Evolutionary conservation across 1,140 invertebrate species (phyloP).

Genomic region (Camponotus floridanus): DNA sequence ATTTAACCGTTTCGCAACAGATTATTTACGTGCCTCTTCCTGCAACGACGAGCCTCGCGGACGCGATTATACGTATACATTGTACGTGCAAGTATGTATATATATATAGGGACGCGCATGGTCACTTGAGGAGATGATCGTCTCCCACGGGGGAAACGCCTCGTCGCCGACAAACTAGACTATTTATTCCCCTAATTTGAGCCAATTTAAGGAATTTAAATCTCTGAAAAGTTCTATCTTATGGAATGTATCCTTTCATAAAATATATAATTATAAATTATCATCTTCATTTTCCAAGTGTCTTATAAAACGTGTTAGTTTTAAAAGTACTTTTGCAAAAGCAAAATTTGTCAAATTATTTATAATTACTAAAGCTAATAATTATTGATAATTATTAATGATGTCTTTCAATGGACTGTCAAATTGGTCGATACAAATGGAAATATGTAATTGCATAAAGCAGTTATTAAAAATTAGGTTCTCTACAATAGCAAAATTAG

Average conservation of each 20-base stretch:
- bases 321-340: background rate
- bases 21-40: conserved; percentile 54
- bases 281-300: too few relatives aligned
- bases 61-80: background rate
- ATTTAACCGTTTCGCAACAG: conserved; percentile 62
- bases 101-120: background rate
- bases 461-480: background rate
- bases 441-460: background rate
- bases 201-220: background rate
- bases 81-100: background rate
- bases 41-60: conserved; percentile 18
- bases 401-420: background rate
- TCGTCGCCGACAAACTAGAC: conserved; percentile 43
- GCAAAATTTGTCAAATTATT: background rate
- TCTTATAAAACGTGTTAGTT: background rate
- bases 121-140: conserved; percentile 33
- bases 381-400: background rate
- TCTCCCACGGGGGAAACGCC: conserved; percentile 23
- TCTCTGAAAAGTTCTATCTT: background rate
- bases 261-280: too few relatives aligned
- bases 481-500: background rate
- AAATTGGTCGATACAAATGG: background rate
- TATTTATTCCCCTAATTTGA: background rate
- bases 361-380: background rate
- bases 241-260: too few relatives aligned